phyloP scores from a whole-genome alignment of 2,888 invertebrate genomes.

The Epinotia ramella region DNA sequence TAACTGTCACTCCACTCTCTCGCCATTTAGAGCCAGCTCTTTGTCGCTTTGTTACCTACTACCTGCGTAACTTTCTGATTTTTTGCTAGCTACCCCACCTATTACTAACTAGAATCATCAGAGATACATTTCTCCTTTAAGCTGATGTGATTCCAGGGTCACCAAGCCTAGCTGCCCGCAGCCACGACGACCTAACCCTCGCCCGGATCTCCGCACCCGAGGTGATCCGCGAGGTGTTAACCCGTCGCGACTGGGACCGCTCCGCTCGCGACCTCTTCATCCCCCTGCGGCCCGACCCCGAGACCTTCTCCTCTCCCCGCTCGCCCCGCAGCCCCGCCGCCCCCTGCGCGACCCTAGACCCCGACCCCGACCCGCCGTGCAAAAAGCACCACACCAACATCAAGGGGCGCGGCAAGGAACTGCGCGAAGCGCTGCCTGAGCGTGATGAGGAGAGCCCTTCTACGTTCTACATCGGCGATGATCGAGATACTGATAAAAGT shows the following conservation, averaged over 20 bases:
- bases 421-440: conserved; percentile 60
- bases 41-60: neutral
- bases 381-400: conserved; percentile 78
- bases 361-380: conserved; percentile 52
- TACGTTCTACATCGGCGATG: conserved; percentile 72
- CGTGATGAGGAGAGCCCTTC: conserved; percentile 67
- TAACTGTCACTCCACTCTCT: conserved; percentile 45
- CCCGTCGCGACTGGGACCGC: conserved; percentile 77
- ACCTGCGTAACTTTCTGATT: too few species aligned
- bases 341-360: conserved; percentile 52
- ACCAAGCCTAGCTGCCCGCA: conserved; percentile 53
- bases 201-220: conserved; percentile 69
- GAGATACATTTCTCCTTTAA: neutral
- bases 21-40: neutral
- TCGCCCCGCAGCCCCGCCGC: conserved; percentile 24
- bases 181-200: conserved; percentile 55
- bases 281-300: conserved; percentile 63
- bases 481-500: conserved; percentile 48
- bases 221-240: conserved; percentile 76
- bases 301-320: conserved; percentile 42
- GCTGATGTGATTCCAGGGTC: neutral
- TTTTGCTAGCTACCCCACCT: too few species aligned
- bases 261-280: conserved; percentile 73
- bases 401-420: conserved; percentile 67
- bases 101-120: too few species aligned